Percentiles rank a stretch among this genome's conserved stretches.
phyloP scores from a whole-genome alignment of 2,113 vertebrate genomes.

The Cavia aperea region DNA sequence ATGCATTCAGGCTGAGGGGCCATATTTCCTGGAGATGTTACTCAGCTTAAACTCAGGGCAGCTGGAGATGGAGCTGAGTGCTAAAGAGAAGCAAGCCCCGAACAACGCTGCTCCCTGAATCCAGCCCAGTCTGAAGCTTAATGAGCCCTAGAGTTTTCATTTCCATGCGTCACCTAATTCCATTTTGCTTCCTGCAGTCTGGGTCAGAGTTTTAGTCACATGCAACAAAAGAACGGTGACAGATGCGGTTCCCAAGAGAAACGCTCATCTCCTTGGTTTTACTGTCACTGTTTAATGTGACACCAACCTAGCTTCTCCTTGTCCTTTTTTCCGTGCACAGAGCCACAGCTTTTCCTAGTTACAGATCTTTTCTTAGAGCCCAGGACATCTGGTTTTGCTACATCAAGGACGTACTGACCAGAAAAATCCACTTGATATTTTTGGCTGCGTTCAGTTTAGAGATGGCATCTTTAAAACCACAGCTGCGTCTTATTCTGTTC shows the following conservation, averaged over 20 bases:
- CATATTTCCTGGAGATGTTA: not conserved
- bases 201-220: not conserved
- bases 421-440: conserved; percentile 42
- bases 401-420: not conserved
- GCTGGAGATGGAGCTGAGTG: not conserved
- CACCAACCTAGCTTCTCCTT: not conserved
- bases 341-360: not conserved
- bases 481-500: not conserved
- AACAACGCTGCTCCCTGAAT: not conserved
- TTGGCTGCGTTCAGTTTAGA: not conserved
- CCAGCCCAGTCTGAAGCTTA: not conserved
- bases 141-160: not conserved
- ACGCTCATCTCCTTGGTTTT: not conserved
- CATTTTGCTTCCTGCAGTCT: not conserved
- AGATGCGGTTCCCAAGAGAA: not conserved
- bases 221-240: not conserved
- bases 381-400: not conserved
- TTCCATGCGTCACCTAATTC: not conserved
- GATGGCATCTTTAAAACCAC: conserved; percentile 31
- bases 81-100: not conserved
- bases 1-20: not conserved
- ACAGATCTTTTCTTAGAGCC: not conserved
- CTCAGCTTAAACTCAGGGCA: not conserved
- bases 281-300: not conserved
- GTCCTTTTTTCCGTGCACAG: not conserved